Base-by-base conservation (phyloP, 2,113 vertebrate species). In the Myotis yumanensis region DNA sequence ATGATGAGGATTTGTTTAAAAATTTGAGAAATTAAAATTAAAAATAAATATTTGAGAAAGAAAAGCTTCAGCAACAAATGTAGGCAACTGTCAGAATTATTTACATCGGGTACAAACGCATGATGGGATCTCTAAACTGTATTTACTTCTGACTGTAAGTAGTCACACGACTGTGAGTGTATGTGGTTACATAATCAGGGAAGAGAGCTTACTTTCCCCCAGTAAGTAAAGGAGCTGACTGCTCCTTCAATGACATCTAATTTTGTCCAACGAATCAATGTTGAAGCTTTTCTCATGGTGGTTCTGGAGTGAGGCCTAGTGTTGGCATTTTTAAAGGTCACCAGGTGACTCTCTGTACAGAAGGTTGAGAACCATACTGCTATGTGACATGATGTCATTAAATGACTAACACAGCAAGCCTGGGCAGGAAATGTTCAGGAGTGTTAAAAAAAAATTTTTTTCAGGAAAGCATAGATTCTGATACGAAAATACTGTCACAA, bases 71-170 rank as follows among this genome's bases (percentile, higher is more conserved):
- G 4, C 64, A 71, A 86, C 85, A 82, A 54, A 93, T 79, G 25
- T 68, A 93, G 62, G 32, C 35, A 91, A 43, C 28, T 89, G 30
- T 72, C 80, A 82, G 35, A 93, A 94, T 89, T 81, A 35, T 59
- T 71, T 76, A 57, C 28, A 51, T 81, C 32, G 89, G 30, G 20
- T 54, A 64, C 71, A 82, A 89, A 92, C 40, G 62, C 32, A 66
- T 48, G 17, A 64, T 30, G 32, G 46, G 11, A n/a, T 82, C 35
- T 71, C 62, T 54, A 28, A 86, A 54, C 15, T 72, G 32, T 28
- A 40, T 71, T n/a, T 3, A 35, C 17, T 86, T 69, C 40, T 91
- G 80, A 72, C 43, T 11, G 9, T 75, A 51, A 86, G 20, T 92
- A 69, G 40, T 76, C 18, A 71, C 43, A 2, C 28, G 22, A 68